These are phyloP conservation scores for Octomys mimax DNA, from an alignment of 2,797 vertebrate genomes.

Conservation along the genomic window DNA sequence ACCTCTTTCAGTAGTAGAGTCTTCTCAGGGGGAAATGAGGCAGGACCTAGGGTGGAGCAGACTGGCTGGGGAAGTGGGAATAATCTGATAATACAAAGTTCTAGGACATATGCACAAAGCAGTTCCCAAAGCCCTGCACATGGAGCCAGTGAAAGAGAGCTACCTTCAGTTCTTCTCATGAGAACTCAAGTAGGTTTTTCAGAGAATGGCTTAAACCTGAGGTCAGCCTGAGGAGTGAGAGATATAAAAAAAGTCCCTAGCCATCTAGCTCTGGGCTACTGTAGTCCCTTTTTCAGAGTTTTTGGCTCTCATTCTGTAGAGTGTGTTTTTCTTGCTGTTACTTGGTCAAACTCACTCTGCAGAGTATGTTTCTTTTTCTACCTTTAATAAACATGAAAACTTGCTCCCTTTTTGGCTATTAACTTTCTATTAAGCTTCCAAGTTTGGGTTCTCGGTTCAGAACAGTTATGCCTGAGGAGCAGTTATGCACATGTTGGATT, in stretches of 20 bases:
- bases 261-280: neutral
- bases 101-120: neutral
- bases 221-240: neutral
- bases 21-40: neutral
- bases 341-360: no score
- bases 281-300: neutral
- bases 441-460: neutral
- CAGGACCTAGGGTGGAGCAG: neutral
- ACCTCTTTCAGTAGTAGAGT: neutral
- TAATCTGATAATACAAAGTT: neutral
- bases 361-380: no score
- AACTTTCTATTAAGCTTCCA: neutral
- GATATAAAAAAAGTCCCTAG: neutral
- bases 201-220: neutral
- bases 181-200: neutral
- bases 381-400: neutral
- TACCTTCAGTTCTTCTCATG: neutral
- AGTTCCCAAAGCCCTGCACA: neutral
- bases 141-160: neutral
- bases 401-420: neutral
- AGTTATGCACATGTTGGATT: neutral
- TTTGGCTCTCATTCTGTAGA: neutral
- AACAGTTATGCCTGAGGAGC: neutral
- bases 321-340: no score
- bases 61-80: neutral